A percentile compares a stretch with the other conserved stretches of the same genome.
These are phyloP conservation scores for Oncorhynchus kisutch DNA, from an alignment of 2,113 vertebrate species.

Conservation along the genomic window DNA sequence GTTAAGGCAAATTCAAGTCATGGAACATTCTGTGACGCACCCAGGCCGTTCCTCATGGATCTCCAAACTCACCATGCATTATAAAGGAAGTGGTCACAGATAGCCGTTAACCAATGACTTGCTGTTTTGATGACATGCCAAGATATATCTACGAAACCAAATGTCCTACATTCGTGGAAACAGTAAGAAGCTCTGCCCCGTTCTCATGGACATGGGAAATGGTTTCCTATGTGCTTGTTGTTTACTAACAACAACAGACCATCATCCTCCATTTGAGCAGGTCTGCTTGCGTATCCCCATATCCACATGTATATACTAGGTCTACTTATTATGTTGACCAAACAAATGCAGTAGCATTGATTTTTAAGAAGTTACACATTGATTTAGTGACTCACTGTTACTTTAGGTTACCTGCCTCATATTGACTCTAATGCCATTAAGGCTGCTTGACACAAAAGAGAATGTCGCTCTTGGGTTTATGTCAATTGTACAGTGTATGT, in stretches of 20 bases:
- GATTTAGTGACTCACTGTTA: no score
- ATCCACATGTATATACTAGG: no score
- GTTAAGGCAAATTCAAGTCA: neutral
- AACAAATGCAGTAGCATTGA: neutral
- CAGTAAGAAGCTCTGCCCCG: neutral
- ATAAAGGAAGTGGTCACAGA: no score
- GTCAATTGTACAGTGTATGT: no score
- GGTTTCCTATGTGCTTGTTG: neutral
- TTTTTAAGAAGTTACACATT: no score
- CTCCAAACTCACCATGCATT: no score
- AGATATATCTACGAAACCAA: neutral
- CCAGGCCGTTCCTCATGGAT: no score
- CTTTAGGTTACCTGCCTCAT: no score
- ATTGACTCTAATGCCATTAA: no score
- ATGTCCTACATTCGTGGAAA: neutral
- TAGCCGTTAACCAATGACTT: no score
- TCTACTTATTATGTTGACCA: neutral
- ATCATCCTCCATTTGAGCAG: neutral
- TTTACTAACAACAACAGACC: neutral
- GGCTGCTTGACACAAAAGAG: no score
- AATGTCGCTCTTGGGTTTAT: no score
- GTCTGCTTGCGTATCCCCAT: neutral
- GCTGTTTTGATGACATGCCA: neutral
- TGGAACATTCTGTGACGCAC: neutral
- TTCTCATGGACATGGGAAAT: slow-evolving; percentile 1